Base-by-base conservation (phyloP, 2,888 invertebrate genomes). In the Druceiella hillmani region DNA sequence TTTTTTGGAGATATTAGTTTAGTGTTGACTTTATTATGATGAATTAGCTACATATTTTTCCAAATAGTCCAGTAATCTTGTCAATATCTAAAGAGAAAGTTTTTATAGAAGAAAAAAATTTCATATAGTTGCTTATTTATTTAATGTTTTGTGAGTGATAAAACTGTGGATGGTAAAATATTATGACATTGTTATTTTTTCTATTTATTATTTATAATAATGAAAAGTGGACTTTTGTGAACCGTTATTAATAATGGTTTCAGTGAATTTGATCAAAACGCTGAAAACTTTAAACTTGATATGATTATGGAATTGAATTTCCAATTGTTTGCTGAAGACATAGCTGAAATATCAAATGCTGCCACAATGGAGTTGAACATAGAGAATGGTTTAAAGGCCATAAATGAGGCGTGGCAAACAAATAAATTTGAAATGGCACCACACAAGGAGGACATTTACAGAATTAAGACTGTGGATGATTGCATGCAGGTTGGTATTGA, bases 331-430 rank as follows among this genome's bases (percentile, higher is more conserved):
- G 81, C 84, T 4, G 89, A 91, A 4, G 81, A 86, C 43, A 90
- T 92, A 49, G 76, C 78, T 48, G 90, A 91, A 52, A 84, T 91
- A 49, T 90, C 91, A 0, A 84, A 83, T 50, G 83, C 89, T 3
- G 91, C 92, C 7, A 87, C 87, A 2, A 90, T 91, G 82, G 92
- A 93, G 60, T 58, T 90, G 33, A 81, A 81, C 50, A 90, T 93
- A 51, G 92, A 92, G 65, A 78, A 79, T 56, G 81, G 81, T n/a
- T 61, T 92, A 12, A 78, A 79, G 56, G 73, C 73, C 15, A 89
- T 92, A 33, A 65, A 69, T 13, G 76, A 78, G 27, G 71, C 78
- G 9, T 92, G 92, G 91, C 72, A 76, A 39, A 65, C 58, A 2
- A 83, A 86, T 48, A 74, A 75, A 1, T 74, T 87, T 45, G 86